Evolutionary conservation across 2,797 vertebrate species (phyloP), one percentile per base, ranked within the genome.

Genomic region (Myripristis jacobus): DNA sequence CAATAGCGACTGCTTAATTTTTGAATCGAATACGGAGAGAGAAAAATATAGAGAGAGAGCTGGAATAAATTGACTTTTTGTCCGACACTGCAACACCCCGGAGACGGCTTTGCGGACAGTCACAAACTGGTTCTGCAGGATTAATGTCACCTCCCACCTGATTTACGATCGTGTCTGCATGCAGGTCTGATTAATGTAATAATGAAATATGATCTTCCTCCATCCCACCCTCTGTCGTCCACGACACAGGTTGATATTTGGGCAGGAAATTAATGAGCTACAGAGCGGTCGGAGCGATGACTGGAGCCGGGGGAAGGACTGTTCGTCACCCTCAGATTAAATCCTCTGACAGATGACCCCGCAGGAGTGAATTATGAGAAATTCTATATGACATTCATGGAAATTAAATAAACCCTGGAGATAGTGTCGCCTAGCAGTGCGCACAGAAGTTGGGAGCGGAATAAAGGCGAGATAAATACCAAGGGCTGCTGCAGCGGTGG

Each of bases 181-280:
- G 73, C 61, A 50, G 78, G 58, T 77, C 81, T 92, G 87, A 93
- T 91, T 90, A 89, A 92, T 90, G 73, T 83, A 88, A 90, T 91
- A 89, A 92, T 91, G 85, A 92, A 90, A 91, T 90, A 91, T 91
- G 81, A 92, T 89, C 84, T 85, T 63, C 77, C 76, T 66, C 72
- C 75, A 79, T 73, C 75, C 83, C 75, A 76, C 61, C 48, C 63
- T 70, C 75, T 83, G 73, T 79, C 70, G 43, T 62, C 76, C 22
- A 47, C 21, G 55, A 77, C 78, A 71, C 58, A 75, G 75, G 62
- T 65, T 85, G 71, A 85, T 89, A 89, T 82, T 89, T 88, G 70
- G 86, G 66, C 86, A 87, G 87, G 82, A 91, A 90, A 91, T 89
- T 69, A 88, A 91, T 85, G 84, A 89, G 87, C 79, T 84, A 74